phyloP scores from a whole-genome alignment of 2,113 vertebrate species.

The Cyphomyrus discorhynchus region DNA sequence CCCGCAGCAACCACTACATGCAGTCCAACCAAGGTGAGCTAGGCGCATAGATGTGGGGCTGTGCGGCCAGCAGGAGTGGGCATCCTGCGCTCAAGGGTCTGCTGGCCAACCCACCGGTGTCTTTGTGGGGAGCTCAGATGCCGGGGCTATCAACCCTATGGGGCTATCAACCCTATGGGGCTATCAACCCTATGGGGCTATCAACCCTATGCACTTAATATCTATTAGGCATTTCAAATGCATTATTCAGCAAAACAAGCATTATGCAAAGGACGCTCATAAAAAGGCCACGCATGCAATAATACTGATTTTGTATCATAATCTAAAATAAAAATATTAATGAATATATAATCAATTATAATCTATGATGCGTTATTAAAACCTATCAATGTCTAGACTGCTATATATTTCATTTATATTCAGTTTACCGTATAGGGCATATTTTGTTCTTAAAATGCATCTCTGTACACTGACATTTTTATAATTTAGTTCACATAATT shows the following conservation, averaged over 20 bases:
- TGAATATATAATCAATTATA: neutral
- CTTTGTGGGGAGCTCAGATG: neutral
- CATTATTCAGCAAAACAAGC: neutral
- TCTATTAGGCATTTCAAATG: neutral
- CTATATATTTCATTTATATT: neutral
- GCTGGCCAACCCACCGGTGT: neutral
- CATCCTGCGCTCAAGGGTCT: neutral
- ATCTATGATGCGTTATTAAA: neutral
- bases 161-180: neutral
- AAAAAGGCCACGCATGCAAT: neutral
- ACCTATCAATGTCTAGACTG: neutral
- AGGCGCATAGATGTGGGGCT: slow-evolving; percentile 17
- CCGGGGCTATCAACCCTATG: neutral
- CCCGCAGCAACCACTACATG: slow-evolving; percentile 88
- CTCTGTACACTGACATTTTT: neutral
- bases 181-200: neutral
- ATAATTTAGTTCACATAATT: neutral
- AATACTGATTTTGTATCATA: neutral
- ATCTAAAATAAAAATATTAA: neutral
- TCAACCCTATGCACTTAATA: neutral
- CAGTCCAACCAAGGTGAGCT: slow-evolving; percentile 82
- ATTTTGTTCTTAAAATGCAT: neutral
- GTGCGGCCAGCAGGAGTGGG: neutral
- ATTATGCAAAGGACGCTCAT: neutral
- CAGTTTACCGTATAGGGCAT: neutral